Evolutionary conservation across 2,888 invertebrate species (phyloP), one percentile per base, ranked within the genome.

Genomic region (Ptilodon capucinus): DNA sequence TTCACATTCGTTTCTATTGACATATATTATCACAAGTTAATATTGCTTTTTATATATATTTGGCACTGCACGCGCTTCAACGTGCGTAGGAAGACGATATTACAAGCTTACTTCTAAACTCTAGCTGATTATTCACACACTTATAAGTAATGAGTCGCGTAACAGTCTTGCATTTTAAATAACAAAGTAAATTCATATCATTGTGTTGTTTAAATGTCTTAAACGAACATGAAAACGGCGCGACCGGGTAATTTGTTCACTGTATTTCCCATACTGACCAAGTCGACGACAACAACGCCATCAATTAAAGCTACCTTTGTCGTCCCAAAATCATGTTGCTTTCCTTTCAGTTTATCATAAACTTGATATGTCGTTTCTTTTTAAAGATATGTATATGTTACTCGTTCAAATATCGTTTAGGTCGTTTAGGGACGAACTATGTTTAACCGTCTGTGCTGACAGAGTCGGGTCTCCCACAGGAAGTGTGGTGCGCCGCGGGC

Each of bases 21-120:
- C 5, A 35, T 16, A 50, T 48, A 56, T 59, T 57, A 57, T 44
- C 18, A 17, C 40, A 28, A 47, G 54, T 54, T 54, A 57, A 19
- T 17, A 38, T 38, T 38, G 38, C 38, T 19, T 38, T 38, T n/a
- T 5, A 38, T 13, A 6, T 19, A 38, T 19, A n/a, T 38, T 38
- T 38, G 38, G 38, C 38, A 38, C 35, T 35, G 16, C 38, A 19
- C n/a, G n/a, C n/a, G 13, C 13, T 14, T 2, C 8, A 14, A 14
- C 14, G 14, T 14, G 14, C 8, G 25, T 21, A 42, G 51, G 44
- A 57, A 50, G 44, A 48, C 41, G 32, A 42, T 16, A 34, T 42
- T 42, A 42, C 18, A 14, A 16, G 13, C 23, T 32, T 32, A 32
- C 8, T 32, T 14, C 32, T 14, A 32, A 28, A 28, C 8, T 11